These are phyloP conservation scores for Perithous albicinctus DNA, from an alignment of 2,888 invertebrate species.

Conservation along the genomic window DNA sequence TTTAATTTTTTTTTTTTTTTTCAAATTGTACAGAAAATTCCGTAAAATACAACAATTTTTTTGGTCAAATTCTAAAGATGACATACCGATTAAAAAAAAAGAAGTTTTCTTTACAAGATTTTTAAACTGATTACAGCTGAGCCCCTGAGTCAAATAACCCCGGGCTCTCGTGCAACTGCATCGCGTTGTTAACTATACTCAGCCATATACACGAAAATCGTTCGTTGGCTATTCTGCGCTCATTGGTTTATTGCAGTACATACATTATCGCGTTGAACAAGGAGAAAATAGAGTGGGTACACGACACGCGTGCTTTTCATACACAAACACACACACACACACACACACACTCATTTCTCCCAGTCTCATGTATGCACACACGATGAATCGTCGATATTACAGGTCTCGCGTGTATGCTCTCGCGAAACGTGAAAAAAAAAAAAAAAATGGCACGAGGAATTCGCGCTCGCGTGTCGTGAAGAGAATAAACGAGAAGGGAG, in stretches of 20 bases:
- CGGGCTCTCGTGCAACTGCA: too few relatives aligned
- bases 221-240: background rate
- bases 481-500: constrained; percentile 7
- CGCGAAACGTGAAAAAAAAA: constrained; percentile 18
- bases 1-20: too few relatives aligned
- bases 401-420: constrained; percentile 31
- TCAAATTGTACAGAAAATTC: too few relatives aligned
- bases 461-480: constrained; percentile 29
- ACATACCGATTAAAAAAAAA: too few relatives aligned
- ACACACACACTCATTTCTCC: background rate
- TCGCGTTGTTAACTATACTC: background rate
- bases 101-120: too few relatives aligned
- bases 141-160: too few relatives aligned
- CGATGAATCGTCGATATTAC: background rate
- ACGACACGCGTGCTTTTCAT: constrained; percentile 1
- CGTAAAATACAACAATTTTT: too few relatives aligned
- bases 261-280: background rate
- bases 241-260: background rate
- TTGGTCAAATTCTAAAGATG: too few relatives aligned
- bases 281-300: constrained; percentile 4
- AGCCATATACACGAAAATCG: constrained; percentile 11
- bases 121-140: too few relatives aligned
- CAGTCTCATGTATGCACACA: background rate
- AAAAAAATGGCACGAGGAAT: constrained; percentile 21
- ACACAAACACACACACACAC: too few relatives aligned